Evolutionary conservation across 1,140 invertebrate genomes (phyloP).

Genomic region (Drosophila burlai): DNA sequence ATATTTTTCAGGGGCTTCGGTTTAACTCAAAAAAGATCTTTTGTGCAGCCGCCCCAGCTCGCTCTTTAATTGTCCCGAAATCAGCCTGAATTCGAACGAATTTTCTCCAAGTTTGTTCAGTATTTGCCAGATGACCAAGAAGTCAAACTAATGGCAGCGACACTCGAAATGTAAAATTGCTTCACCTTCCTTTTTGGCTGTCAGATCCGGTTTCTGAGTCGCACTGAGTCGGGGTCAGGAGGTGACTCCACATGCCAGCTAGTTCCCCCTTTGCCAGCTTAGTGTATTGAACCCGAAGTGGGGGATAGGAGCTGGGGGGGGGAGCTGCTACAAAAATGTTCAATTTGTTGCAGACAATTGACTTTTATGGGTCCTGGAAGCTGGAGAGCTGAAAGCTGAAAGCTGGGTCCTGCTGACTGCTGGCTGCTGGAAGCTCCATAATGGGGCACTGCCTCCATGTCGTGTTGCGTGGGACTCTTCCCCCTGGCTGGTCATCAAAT

Average conservation of each 20-base stretch:
- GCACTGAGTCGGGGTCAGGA: not conserved
- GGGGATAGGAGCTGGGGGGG: no score
- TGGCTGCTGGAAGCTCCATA: not conserved
- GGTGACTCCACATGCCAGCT: not conserved
- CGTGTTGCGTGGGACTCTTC: slow-evolving; percentile 4
- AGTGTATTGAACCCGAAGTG: slow-evolving; percentile 32
- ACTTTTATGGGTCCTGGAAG: slow-evolving; percentile 52
- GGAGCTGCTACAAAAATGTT: slow-evolving; percentile 55
- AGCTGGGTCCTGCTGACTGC: slow-evolving; percentile 4
- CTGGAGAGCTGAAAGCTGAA: not conserved
- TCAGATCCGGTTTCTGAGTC: slow-evolving; percentile 3
- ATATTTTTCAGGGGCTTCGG: not conserved
- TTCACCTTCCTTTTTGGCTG: slow-evolving; percentile 8
- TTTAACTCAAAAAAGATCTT: slow-evolving; percentile 4
- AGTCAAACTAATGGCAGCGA: slow-evolving; percentile 4
- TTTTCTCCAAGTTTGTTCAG: not conserved
- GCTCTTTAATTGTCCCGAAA: not conserved
- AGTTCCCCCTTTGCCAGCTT: slow-evolving; percentile 1
- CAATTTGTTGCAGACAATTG: slow-evolving; percentile 71
- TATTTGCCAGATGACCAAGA: slow-evolving; percentile 2
- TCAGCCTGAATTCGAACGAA: fast-evolving
- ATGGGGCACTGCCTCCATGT: slow-evolving; percentile 2
- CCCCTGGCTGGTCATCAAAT: slow-evolving; percentile 60
- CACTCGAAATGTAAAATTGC: slow-evolving; percentile 11
- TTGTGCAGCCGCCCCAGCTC: not conserved